These are phyloP conservation scores for Crenichthys baileyi DNA, from an alignment of 2,797 vertebrate genomes.

Conservation along the genomic window DNA sequence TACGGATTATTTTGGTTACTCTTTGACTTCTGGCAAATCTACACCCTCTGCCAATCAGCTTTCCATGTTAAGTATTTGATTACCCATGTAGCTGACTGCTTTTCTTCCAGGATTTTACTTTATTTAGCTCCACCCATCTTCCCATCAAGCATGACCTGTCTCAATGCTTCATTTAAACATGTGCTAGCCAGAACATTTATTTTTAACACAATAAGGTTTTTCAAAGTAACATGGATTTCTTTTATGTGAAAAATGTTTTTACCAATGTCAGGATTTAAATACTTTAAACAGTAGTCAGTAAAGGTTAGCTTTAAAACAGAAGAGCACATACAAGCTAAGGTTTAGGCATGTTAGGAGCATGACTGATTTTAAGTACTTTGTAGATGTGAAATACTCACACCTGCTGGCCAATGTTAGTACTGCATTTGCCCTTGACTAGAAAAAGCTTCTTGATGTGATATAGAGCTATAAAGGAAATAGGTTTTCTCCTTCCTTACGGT, in stretches of 20 bases:
- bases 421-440: neutral
- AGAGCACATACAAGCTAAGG: constrained; percentile 17
- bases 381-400: constrained; percentile 8
- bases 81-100: too few relatives aligned
- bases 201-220: constrained; percentile 31
- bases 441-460: neutral
- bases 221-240: constrained; percentile 44
- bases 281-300: constrained; percentile 20
- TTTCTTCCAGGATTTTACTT: too few relatives aligned
- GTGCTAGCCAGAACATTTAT: constrained; percentile 24
- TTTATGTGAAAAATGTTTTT: constrained; percentile 39
- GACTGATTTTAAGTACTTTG: neutral
- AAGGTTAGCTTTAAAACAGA: constrained; percentile 53
- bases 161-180: constrained; percentile 34
- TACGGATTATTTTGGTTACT: too few relatives aligned
- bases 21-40: too few relatives aligned
- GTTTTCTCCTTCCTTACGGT: constrained; percentile 23
- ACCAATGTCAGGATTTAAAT: constrained; percentile 45
- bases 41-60: too few relatives aligned
- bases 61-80: too few relatives aligned
- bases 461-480: neutral
- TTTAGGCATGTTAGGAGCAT: constrained; percentile 4
- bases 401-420: constrained; percentile 37
- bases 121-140: too few relatives aligned
- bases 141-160: too few relatives aligned